Evolutionary conservation across 2,797 vertebrate genomes (phyloP).

Genomic region (Ataeniobius toweri): DNA sequence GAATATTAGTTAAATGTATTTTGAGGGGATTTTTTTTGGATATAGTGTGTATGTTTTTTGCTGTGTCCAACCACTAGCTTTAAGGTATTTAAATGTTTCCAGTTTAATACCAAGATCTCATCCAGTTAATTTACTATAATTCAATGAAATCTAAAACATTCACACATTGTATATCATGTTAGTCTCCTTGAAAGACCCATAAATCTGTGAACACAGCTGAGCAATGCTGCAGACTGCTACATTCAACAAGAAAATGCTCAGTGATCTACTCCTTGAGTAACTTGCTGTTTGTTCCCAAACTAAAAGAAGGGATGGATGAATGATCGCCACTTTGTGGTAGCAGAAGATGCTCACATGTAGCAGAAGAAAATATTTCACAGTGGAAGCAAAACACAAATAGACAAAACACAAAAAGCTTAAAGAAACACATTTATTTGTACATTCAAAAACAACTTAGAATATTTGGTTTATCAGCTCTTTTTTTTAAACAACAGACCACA

Average conservation of each 20-base stretch:
- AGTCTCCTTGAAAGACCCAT: neutral
- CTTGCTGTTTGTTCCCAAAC: conserved; percentile 6
- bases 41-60: too few relatives aligned
- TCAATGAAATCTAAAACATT: neutral
- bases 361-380: neutral
- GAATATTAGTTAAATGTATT: too few relatives aligned
- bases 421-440: conserved; percentile 52
- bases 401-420: neutral
- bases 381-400: neutral
- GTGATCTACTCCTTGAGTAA: neutral
- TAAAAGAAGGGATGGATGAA: neutral
- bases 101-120: neutral
- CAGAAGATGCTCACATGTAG: neutral
- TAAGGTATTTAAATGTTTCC: neutral
- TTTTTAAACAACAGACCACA: conserved; percentile 4
- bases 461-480: conserved; percentile 40
- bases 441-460: conserved; percentile 28
- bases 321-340: conserved; percentile 13
- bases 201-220: neutral
- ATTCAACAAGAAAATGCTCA: neutral
- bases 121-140: neutral
- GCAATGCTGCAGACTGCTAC: too few relatives aligned
- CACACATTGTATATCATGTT: neutral
- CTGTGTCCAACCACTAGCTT: neutral
- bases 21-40: too few relatives aligned